Evolutionary conservation across 2,888 invertebrate genomes (phyloP).

Genomic region (Lasius platythorax): DNA sequence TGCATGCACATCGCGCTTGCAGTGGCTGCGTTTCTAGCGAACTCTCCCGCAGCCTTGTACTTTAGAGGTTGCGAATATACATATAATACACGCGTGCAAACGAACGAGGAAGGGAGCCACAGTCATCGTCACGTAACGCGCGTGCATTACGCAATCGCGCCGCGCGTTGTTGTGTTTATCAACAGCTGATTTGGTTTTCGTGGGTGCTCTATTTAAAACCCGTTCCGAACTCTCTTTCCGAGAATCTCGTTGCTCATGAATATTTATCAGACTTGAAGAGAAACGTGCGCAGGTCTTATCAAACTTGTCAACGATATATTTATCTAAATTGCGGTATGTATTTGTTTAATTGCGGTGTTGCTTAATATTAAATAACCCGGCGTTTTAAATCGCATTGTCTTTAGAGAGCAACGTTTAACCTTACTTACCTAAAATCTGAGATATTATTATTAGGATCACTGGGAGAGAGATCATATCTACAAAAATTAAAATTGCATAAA

Average conservation of each 20-base stretch:
- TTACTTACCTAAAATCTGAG: not conserved
- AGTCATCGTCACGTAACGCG: conserved; percentile 70
- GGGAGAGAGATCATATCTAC: not conserved
- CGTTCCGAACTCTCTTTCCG: not conserved
- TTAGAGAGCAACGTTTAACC: not conserved
- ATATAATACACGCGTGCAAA: conserved; percentile 48
- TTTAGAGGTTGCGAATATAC: conserved; percentile 60
- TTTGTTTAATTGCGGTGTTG: not conserved
- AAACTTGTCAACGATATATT: not conserved
- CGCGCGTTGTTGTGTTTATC: conserved; percentile 59
- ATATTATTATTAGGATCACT: not conserved
- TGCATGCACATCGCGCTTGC: not conserved
- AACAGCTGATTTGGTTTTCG: conserved; percentile 73
- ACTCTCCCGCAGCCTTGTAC: conserved; percentile 70
- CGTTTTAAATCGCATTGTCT: not conserved
- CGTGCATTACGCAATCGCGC: conserved; percentile 68
- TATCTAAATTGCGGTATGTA: not conserved
- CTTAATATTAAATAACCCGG: not conserved
- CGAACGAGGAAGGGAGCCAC: conserved; percentile 62
- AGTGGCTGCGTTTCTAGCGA: not conserved
- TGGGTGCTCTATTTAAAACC: conserved; percentile 21
- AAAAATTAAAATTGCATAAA: not conserved
- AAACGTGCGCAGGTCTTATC: not conserved
- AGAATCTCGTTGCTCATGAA: not conserved
- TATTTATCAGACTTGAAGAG: not conserved